A percentile compares a stretch with the other conserved stretches of the same genome.
These are phyloP conservation scores for Leptobrachium ailaonicum DNA, from an alignment of 2,113 vertebrate species.

Conservation along the genomic window DNA sequence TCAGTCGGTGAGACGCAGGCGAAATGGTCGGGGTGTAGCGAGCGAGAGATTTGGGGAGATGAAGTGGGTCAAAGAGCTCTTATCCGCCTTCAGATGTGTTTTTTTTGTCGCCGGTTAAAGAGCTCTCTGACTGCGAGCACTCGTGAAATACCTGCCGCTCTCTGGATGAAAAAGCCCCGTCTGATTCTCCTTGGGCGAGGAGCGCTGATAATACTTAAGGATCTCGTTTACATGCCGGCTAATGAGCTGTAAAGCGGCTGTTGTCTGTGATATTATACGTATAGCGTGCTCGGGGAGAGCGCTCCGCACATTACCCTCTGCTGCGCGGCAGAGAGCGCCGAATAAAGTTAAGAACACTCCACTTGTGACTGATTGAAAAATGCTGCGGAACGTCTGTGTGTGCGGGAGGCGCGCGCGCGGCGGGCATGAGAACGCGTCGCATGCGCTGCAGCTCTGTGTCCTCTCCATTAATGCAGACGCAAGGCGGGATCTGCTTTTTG, in stretches of 20 bases:
- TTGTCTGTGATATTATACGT: conserved; percentile 31
- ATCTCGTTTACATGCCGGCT: conserved; percentile 40
- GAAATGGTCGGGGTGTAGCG: not conserved
- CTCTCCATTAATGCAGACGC: not conserved
- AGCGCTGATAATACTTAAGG: conserved; percentile 45
- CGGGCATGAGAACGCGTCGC: not conserved
- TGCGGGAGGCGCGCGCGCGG: not conserved
- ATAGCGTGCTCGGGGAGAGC: conserved; percentile 21
- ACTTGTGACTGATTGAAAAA: conserved; percentile 16
- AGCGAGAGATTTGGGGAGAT: not conserved
- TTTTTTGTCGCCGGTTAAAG: not conserved
- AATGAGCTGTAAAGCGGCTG: conserved; percentile 45
- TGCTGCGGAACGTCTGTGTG: not conserved
- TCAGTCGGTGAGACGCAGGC: not conserved
- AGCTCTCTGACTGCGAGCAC: not conserved
- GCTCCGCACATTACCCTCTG: not conserved
- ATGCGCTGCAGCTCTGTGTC: not conserved
- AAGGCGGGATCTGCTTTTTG: too few species aligned
- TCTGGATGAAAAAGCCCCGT: not conserved
- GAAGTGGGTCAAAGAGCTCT: not conserved
- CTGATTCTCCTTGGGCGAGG: conserved; percentile 15
- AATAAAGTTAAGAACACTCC: conserved; percentile 11
- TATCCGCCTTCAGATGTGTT: not conserved
- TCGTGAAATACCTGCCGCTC: conserved; percentile 12
- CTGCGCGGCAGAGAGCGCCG: not conserved